These are phyloP conservation scores for Isaurus tuberculatus DNA, from an alignment of 92 coral and sea anemone species.

Conservation along the genomic window DNA sequence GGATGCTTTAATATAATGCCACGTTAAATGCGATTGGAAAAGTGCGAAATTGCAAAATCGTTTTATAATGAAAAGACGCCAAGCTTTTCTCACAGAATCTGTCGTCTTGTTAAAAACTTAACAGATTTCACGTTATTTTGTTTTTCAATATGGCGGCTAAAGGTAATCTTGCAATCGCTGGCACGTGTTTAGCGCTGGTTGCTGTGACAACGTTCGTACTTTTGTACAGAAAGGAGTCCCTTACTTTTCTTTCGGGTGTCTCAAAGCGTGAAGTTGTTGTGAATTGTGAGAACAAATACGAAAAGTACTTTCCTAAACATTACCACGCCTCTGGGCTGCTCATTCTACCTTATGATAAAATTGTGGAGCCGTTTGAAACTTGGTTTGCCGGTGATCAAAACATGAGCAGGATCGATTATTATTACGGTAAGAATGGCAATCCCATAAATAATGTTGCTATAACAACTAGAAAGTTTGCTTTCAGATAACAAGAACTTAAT, in stretches of 20 bases:
- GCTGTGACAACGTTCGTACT: background rate
- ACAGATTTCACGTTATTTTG: background rate
- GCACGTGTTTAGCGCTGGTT: constrained; percentile 2
- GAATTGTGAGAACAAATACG: constrained; percentile 64
- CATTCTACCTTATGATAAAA: constrained; percentile 86
- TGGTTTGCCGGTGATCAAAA: constrained; percentile 96
- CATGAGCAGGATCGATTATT: constrained; percentile 96
- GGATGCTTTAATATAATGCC: too few relatives aligned
- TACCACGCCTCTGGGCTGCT: constrained; percentile 94
- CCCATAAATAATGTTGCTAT: background rate
- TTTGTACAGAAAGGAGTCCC: background rate
- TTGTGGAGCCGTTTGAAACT: constrained; percentile 95
- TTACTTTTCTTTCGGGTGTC: background rate
- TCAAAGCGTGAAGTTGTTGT: constrained; percentile 71
- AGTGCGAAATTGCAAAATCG: background rate
- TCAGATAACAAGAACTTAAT: too few relatives aligned
- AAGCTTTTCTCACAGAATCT: background rate
- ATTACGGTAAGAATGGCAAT: constrained; percentile 79
- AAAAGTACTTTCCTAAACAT: constrained; percentile 72
- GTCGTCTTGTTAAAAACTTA: constrained; percentile 1
- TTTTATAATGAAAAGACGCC: background rate
- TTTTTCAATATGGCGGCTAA: constrained; percentile 10
- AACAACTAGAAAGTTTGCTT: too few relatives aligned
- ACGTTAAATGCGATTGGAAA: background rate
- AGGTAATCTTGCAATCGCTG: background rate